Base-by-base conservation (phyloP, 2,113 vertebrate species). In the Hoplias malabaricus region DNA sequence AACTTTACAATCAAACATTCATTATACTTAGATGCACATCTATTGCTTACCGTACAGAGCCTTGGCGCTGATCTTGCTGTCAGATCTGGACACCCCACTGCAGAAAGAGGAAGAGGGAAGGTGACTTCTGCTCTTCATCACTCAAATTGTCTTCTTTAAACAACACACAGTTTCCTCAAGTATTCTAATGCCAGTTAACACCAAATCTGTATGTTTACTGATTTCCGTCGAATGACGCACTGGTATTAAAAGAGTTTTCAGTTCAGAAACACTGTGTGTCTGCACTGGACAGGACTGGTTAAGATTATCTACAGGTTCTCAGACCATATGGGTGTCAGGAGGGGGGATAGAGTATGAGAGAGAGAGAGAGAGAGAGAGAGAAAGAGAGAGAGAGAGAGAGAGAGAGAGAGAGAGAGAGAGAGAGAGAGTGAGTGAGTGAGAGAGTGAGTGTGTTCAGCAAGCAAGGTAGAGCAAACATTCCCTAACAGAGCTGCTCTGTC, bases 51-150 rank as follows among this genome's bases (percentile, higher is more conserved):
- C 93, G 1, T 91, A 93, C 38, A 93, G 88, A 82, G 92, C 90
- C 90, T 93, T 93, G 83, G 92, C 93, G 73, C 91, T 93, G 80
- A 93, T 78, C 88, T 90, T 93, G 91, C 92, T 93, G 89, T 93
- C 90, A 16, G 92, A 92, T 84, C 91, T 86, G 78, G 89, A 88
- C 89, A 93, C 90, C 72, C 90, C 92, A 89, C 93, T 93, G 89
- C 84, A 89, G 87, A 84, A 82, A 90, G 83, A 88, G 75, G 85
- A 84, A 77, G 87, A 87, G 14, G 82, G 68, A 74, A 90, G 88
- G 91, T 70, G 86, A 54, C 83, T 85, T 62, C 84, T 81, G 69
- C 87, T 82, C 86, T 92, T 93, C 92, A 93, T 93, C 11, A 31
- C 12, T 33, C 33, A 63, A 62, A 59, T 19, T 38, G 53, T 2